phyloP scores from a whole-genome alignment of 2,797 vertebrate species.

The Lerista edwardsae region DNA sequence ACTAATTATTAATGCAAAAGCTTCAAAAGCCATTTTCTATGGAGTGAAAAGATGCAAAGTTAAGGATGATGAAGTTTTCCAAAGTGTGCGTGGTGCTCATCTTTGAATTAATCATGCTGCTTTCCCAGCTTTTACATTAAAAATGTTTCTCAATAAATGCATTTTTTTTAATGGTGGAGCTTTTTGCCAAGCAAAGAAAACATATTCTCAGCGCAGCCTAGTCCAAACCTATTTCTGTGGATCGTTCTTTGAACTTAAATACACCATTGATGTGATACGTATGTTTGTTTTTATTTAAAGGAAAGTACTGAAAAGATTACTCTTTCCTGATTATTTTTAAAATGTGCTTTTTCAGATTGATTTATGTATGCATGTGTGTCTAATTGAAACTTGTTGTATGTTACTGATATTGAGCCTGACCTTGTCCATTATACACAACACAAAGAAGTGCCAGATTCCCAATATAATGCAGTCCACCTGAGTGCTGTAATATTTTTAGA shows the following conservation, averaged over 20 bases:
- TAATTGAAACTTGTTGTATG: neutral
- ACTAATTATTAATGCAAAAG: neutral
- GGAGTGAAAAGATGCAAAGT: conserved; percentile 10
- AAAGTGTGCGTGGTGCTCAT: neutral
- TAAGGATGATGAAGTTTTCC: neutral
- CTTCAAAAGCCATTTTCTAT: neutral
- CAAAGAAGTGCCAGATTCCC: neutral
- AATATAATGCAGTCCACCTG: neutral
- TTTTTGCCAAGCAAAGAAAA: neutral
- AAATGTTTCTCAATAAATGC: too few relatives aligned
- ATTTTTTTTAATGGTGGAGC: too few relatives aligned
- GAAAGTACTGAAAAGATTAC: neutral
- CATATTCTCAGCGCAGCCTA: neutral
- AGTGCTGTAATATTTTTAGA: neutral
- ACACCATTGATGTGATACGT: neutral
- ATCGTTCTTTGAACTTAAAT: neutral
- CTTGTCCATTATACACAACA: accelerated
- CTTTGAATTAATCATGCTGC: neutral
- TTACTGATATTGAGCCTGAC: neutral
- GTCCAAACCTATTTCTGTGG: neutral
- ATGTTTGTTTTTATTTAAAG: neutral
- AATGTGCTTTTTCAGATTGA: neutral
- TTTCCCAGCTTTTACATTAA: neutral
- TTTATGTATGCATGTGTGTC: neutral
- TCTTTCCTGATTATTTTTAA: too few relatives aligned